A percentile compares a stretch with the other conserved stretches of the same genome.
These are phyloP conservation scores for Bradypodion pumilum DNA, from an alignment of 2,797 vertebrate genomes.

Conservation along the genomic window DNA sequence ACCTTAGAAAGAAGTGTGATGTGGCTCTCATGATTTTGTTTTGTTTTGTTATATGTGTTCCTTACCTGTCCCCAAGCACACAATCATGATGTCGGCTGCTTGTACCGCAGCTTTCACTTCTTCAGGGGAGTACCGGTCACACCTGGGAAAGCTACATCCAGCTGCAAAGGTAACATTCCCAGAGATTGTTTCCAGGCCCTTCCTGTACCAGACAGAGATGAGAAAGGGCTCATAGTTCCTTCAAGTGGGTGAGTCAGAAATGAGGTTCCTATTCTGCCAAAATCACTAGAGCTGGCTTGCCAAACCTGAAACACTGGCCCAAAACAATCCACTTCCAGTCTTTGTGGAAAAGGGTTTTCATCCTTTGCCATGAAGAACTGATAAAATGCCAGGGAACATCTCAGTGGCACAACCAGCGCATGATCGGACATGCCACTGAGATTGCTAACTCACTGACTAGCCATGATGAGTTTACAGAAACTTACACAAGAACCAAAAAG, in stretches of 20 bases:
- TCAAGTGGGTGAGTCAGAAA: background rate
- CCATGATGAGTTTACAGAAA: no score
- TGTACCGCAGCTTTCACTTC: conserved; percentile 43
- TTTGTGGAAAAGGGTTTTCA: no score
- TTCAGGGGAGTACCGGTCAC: background rate
- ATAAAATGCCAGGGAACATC: no score
- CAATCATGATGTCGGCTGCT: conserved; percentile 51
- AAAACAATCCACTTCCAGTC: no score
- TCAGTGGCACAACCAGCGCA: background rate
- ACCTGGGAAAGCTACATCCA: conserved; percentile 35
- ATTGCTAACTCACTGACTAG: background rate
- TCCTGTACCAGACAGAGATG: conserved; percentile 47
- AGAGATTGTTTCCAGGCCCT: conserved; percentile 52
- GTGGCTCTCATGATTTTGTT: background rate
- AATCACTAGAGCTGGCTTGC: background rate
- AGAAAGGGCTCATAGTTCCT: background rate
- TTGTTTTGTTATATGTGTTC: background rate
- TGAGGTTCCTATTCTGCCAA: background rate
- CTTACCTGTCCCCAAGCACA: conserved; percentile 73
- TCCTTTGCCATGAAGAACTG: no score
- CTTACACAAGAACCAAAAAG: no score
- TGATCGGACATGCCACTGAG: background rate
- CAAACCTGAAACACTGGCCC: no score
- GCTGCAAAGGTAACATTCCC: conserved; percentile 47
- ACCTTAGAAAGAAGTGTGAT: background rate